phyloP scores from a whole-genome alignment of 1,140 invertebrate genomes.

The Drosophila rhopaloa region DNA sequence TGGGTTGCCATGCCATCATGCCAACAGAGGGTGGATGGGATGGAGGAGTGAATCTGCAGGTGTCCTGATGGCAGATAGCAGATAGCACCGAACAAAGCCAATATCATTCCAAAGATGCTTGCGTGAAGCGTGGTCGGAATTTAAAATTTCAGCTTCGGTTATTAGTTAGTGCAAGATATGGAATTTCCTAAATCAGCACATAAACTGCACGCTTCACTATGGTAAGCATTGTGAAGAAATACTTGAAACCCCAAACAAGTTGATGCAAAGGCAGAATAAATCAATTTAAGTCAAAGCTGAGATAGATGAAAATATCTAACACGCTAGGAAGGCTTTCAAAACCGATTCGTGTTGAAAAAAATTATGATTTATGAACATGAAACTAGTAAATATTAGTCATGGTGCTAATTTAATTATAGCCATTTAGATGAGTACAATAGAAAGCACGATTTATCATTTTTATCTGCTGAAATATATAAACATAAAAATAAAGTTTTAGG shows the following conservation, averaged over 20 bases:
- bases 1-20: constrained; percentile 9
- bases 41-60: constrained; percentile 19
- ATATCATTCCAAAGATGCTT: constrained; percentile 39
- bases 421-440: neutral
- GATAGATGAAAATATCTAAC: neutral
- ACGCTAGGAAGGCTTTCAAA: neutral
- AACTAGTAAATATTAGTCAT: neutral
- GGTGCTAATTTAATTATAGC: neutral
- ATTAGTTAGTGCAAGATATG: constrained; percentile 22
- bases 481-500: no score
- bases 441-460: neutral
- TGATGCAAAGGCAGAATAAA: constrained; percentile 5
- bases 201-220: constrained; percentile 4
- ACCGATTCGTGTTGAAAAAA: neutral
- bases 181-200: constrained; percentile 3
- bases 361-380: neutral
- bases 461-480: neutral
- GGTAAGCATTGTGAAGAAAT: neutral
- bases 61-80: constrained; percentile 30
- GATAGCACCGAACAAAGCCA: constrained; percentile 31
- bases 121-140: constrained; percentile 27
- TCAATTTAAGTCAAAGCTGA: neutral
- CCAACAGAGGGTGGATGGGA: neutral
- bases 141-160: constrained; percentile 20
- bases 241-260: constrained; percentile 9